Evolutionary conservation across 2,888 invertebrate species (phyloP).

Genomic region (Cosmorhoe ocellata): DNA sequence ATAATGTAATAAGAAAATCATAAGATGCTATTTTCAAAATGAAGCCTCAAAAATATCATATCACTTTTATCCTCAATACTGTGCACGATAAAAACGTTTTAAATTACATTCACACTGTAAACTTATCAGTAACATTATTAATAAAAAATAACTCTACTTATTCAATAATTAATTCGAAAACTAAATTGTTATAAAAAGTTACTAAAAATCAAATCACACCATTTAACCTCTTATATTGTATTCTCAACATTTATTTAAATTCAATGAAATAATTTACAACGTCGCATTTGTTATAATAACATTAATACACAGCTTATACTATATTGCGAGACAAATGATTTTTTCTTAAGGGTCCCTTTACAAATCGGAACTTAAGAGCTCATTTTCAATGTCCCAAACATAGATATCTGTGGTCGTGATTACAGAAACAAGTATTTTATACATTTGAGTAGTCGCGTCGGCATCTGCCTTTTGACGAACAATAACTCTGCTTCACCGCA

Average conservation of each 20-base stretch:
- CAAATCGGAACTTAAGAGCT: constrained; percentile 2
- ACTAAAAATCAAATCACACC: constrained; percentile 67
- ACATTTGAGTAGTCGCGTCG: too few species aligned
- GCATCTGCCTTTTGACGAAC: too few species aligned
- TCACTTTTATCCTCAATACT: constrained; percentile 68
- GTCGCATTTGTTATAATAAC: constrained; percentile 67
- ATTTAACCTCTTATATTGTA: constrained; percentile 52
- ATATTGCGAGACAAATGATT: constrained; percentile 55
- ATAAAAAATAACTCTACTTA: constrained; percentile 33
- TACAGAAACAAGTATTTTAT: too few species aligned
- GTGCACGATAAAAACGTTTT: constrained; percentile 50
- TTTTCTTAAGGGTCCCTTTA: constrained; percentile 21
- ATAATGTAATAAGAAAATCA: constrained; percentile 32
- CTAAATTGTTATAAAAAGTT: constrained; percentile 56
- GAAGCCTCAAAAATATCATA: constrained; percentile 71
- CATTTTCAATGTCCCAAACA: background rate
- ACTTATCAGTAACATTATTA: constrained; percentile 44
- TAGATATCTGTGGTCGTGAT: too few species aligned
- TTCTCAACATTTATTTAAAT: constrained; percentile 67
- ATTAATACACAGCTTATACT: constrained; percentile 62
- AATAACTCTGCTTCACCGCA: background rate
- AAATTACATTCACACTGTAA: constrained; percentile 52
- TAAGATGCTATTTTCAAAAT: constrained; percentile 45
- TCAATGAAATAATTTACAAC: constrained; percentile 77
- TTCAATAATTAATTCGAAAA: constrained; percentile 53